Evolutionary conservation across 23 tunicate genomes (phyloP).

Genomic region (Halocynthia aurantium): DNA sequence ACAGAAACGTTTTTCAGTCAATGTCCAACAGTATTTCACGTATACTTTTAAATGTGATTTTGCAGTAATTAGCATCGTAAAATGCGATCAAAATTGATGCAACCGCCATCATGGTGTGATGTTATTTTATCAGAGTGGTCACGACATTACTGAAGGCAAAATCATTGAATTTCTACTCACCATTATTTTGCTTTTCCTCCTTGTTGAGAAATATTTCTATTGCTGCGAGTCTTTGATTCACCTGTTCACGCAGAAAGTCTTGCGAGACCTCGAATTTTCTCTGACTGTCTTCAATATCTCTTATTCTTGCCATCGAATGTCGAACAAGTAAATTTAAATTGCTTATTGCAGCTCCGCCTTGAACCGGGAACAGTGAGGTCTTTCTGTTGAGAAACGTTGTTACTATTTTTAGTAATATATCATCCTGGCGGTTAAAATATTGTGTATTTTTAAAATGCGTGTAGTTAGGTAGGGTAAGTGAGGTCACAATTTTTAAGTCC

Average conservation of each 20-base stretch:
- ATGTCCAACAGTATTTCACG: too few relatives aligned
- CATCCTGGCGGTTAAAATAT: not conserved
- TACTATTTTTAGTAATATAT: not conserved
- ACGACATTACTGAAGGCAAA: too few relatives aligned
- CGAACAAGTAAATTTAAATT: conserved; percentile 1
- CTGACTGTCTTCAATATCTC: not conserved
- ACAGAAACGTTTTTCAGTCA: too few relatives aligned
- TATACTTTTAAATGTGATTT: too few relatives aligned
- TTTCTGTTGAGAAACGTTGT: not conserved
- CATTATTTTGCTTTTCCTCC: not conserved
- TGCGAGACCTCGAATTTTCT: not conserved
- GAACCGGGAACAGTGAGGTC: not conserved
- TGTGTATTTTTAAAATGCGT: too few relatives aligned
- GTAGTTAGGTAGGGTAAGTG: too few relatives aligned
- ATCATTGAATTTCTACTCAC: too few relatives aligned
- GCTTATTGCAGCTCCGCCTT: not conserved
- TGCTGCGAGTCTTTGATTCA: not conserved
- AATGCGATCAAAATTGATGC: too few relatives aligned
- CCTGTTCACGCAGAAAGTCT: not conserved
- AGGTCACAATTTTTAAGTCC: too few relatives aligned
- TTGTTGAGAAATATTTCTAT: not conserved
- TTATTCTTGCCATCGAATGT: conserved; percentile 4
- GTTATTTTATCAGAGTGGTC: too few relatives aligned
- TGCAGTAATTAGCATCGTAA: too few relatives aligned
- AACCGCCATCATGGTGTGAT: too few relatives aligned